These are phyloP conservation scores for Hydrozoanthus gracilis DNA, from an alignment of 92 coral and sea anemone genomes.

Conservation along the genomic window DNA sequence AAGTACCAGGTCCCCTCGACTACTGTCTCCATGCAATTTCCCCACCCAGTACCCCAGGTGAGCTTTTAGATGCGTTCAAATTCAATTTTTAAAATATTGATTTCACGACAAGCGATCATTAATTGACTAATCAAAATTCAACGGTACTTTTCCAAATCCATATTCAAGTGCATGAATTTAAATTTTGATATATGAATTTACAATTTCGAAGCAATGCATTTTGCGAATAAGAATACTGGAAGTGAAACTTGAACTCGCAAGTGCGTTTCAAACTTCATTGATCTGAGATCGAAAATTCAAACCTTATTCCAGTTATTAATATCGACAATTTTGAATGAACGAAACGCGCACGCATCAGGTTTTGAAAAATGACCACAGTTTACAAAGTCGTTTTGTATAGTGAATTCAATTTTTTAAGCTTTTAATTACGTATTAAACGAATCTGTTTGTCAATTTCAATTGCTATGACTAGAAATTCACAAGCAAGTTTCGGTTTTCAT, in stretches of 20 bases:
- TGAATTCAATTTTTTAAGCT: not conserved
- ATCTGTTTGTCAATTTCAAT: constrained; percentile 4
- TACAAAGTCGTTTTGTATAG: not conserved
- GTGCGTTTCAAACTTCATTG: not conserved
- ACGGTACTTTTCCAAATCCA: not conserved
- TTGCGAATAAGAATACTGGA: not conserved
- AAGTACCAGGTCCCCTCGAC: not conserved
- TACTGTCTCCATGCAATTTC: not conserved
- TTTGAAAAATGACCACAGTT: not conserved
- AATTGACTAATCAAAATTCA: not conserved
- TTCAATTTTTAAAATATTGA: not conserved
- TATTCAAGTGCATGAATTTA: not conserved
- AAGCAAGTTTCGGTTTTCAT: not conserved
- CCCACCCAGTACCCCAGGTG: not conserved
- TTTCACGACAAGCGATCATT: not conserved
- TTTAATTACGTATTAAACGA: not conserved
- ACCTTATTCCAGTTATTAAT: not conserved
- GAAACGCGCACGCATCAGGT: not conserved
- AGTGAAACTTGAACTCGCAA: constrained; percentile 5
- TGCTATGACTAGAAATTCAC: not conserved
- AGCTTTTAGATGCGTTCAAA: not conserved
- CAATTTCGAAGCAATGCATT: not conserved
- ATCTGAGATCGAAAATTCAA: not conserved
- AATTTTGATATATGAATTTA: not conserved
- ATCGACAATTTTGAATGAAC: constrained; percentile 12